A percentile compares a stretch with the other conserved stretches of the same genome.
Evolutionary conservation across 2,888 invertebrate genomes (phyloP).

Genomic region (Cataglyphis rosenhaueri): DNA sequence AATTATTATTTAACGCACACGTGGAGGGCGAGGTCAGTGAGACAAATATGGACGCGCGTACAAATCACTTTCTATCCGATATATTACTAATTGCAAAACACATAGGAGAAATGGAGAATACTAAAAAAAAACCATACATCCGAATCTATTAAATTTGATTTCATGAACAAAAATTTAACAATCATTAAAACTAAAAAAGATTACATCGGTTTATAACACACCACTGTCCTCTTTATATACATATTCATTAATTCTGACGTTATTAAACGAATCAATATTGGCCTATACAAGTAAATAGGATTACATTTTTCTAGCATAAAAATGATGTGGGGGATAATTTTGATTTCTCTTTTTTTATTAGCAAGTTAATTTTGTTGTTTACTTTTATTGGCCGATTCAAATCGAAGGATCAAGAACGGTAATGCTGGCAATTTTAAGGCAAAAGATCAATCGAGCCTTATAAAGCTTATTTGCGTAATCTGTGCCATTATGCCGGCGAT

Average conservation of each 20-base stretch:
- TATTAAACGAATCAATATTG: constrained; percentile 1
- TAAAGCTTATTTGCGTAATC: constrained; percentile 28
- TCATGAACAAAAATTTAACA: constrained; percentile 19
- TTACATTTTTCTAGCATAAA: not conserved
- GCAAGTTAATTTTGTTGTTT: not conserved
- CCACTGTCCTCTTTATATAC: not conserved
- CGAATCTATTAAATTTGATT: not conserved
- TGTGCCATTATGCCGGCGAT: constrained; percentile 19
- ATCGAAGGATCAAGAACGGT: not conserved
- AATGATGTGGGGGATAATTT: not conserved
- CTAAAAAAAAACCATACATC: not conserved
- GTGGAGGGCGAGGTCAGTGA: not conserved
- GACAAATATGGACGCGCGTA: constrained; percentile 20
- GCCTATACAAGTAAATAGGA: not conserved
- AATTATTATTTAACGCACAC: constrained; percentile 48
- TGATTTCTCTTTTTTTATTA: not conserved
- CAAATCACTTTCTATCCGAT: constrained; percentile 43
- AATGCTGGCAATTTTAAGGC: not conserved
- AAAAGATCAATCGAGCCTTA: not conserved
- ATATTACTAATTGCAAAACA: constrained; percentile 33
- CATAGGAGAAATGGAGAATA: not conserved
- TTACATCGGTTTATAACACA: constrained; percentile 7
- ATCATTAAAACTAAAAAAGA: constrained; percentile 6
- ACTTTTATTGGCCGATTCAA: not conserved
- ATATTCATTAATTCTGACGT: not conserved